A percentile compares a stretch with the other conserved stretches of the same genome.
These are phyloP conservation scores for Donacobius atricapilla DNA, from an alignment of 2,113 vertebrate species.

Conservation along the genomic window DNA sequence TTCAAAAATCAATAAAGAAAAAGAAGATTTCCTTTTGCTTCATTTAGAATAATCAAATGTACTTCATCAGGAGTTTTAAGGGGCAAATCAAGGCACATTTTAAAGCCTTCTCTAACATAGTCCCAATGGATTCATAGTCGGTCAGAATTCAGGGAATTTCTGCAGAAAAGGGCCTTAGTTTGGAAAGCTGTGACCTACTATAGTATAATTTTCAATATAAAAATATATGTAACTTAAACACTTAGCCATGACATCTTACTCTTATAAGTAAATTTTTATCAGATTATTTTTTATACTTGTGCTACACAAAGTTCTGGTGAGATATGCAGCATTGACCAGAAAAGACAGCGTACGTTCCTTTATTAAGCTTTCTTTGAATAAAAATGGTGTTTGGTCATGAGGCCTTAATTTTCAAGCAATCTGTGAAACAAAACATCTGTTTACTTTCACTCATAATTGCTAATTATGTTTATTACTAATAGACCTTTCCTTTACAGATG, in stretches of 20 bases:
- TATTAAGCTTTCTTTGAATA: background rate
- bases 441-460: background rate
- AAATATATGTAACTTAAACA: background rate
- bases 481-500: slow-evolving; percentile 42
- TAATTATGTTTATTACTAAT: slow-evolving; percentile 51
- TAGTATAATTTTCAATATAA: background rate
- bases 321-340: background rate
- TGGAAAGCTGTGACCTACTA: background rate
- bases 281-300: background rate
- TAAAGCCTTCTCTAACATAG: background rate
- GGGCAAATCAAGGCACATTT: background rate
- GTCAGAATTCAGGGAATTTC: background rate
- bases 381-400: background rate
- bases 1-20: background rate
- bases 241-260: background rate
- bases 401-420: background rate
- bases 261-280: background rate
- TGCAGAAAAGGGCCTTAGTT: background rate
- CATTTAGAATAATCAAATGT: background rate
- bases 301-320: background rate
- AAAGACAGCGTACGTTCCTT: background rate
- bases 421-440: background rate
- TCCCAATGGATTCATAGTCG: background rate
- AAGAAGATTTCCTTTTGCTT: background rate
- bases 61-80: background rate